phyloP scores from a whole-genome alignment of 2,888 invertebrate genomes.

The Agapetus fuscipes region DNA sequence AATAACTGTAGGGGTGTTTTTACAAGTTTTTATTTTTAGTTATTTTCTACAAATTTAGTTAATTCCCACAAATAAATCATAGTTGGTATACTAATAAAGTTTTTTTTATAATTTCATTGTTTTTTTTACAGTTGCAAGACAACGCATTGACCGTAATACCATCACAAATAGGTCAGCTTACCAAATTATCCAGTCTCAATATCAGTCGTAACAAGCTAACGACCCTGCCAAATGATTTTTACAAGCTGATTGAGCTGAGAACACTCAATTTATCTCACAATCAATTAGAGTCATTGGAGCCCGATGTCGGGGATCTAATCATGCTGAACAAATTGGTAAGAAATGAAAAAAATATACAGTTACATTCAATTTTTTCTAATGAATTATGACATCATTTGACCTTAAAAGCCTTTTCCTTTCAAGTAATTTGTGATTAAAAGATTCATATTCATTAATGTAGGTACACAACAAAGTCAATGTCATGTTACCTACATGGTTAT shows the following conservation, averaged over 20 bases:
- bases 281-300: slow-evolving; percentile 52
- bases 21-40: slow-evolving; percentile 13
- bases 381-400: neutral
- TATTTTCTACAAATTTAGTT: too few relatives aligned
- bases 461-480: too few relatives aligned
- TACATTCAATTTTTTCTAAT: neutral
- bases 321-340: slow-evolving; percentile 67
- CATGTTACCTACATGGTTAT: too few relatives aligned
- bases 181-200: slow-evolving; percentile 55
- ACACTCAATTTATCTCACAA: slow-evolving; percentile 70
- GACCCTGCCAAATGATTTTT: slow-evolving; percentile 54
- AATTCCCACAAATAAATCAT: too few relatives aligned
- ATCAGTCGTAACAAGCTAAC: slow-evolving; percentile 59
- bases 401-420: neutral
- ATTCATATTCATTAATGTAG: too few relatives aligned
- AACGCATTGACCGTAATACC: slow-evolving; percentile 69
- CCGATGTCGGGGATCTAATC: slow-evolving; percentile 67
- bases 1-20: too few relatives aligned
- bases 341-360: neutral
- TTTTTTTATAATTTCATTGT: too few relatives aligned
- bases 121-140: slow-evolving; percentile 82
- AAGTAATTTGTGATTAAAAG: neutral
- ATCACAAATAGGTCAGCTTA: slow-evolving; percentile 59
- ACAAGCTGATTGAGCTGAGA: slow-evolving; percentile 57
- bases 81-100: too few relatives aligned